Conservation (phyloP, 1,140 invertebrate species). For the Pseudoatta argentina region DNA sequence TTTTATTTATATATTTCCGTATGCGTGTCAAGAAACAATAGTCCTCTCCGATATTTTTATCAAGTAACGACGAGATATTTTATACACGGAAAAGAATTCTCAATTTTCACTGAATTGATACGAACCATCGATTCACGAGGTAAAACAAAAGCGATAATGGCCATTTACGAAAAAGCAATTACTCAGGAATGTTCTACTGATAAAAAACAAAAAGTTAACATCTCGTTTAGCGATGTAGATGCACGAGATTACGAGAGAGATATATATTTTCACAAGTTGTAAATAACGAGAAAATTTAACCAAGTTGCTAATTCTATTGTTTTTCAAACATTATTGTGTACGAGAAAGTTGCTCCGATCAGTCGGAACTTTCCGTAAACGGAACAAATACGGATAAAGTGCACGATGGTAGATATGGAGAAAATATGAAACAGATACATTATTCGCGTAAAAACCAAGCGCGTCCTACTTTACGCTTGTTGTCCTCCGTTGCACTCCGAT, state of each 20-base stretch:
- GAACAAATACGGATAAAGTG: constrained; percentile 24
- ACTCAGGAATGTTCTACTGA: constrained; percentile 10
- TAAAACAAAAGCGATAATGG: constrained; percentile 11
- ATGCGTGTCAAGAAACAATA: constrained; percentile 18
- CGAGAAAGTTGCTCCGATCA: constrained; percentile 30
- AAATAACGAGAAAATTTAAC: constrained; percentile 37
- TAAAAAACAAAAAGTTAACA: neutral
- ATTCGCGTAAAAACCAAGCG: constrained; percentile 29
- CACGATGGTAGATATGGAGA: constrained; percentile 16
- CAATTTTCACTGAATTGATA: neutral
- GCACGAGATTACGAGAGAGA: neutral
- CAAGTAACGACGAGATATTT: neutral
- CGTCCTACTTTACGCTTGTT: constrained; percentile 54
- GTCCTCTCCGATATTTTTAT: neutral
- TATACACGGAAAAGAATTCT: neutral
- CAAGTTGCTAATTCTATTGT: constrained; percentile 29
- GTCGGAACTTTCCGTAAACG: neutral
- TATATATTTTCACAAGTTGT: constrained; percentile 3
- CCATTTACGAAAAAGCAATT: constrained; percentile 18
- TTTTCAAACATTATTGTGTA: constrained; percentile 8
- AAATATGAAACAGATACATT: constrained; percentile 48
- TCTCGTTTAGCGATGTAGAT: neutral
- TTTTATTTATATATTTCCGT: neutral
- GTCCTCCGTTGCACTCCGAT: constrained; percentile 20
- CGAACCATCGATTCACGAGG: neutral